Evolutionary conservation across 2,113 vertebrate species (phyloP), one percentile per base, ranked within the genome.

Genomic region (Hepsetus odoe): DNA sequence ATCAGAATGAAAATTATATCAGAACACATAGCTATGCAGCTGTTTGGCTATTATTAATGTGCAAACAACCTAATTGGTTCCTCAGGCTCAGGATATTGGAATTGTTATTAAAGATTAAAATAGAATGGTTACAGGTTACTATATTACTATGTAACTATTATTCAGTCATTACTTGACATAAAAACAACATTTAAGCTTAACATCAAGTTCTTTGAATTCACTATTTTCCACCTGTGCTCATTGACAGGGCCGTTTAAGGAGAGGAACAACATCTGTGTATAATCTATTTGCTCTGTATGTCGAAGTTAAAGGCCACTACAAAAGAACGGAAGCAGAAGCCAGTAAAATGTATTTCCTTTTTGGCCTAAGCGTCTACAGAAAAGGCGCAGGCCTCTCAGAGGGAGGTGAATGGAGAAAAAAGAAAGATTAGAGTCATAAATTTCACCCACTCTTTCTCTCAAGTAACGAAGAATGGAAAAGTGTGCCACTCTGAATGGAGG

Each of bases 371-470:
- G 46, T 32, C 81, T 83, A 74, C 71, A 66, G 74, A 71, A 30
- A 40, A 33, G 26, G 55, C 9, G 44, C 12, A 46, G 13, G 53
- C 22, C 22, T 77, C 53, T 58, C 69, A 68, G 74, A 69, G 64
- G 70, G 83, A 59, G 38, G 10, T 44, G 46, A 14, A 46, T 74
- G 20, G 28, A 8, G 70, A 42, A 32, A 40, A 40, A 38, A 40
- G 76, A 78, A 64, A 61, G 58, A 74, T 11, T 26, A 12, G 6
- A 82, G 86, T 74, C 78, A 85, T 91, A 86, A 90, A 91, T 87
- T 85, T 51, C 73, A 85, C 84, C 86, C 80, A 71, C 82, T 90
- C 84, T 79, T 70, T 83, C 83, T 80, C 82, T 88, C 87, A 88
- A 90, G 89, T 90, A 88, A 90, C 86, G 84, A 81, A 44, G 13